Percentiles rank a stretch among this genome's conserved stretches.
phyloP scores from a whole-genome alignment of 2,113 vertebrate species.

The Podiceps cristatus region DNA sequence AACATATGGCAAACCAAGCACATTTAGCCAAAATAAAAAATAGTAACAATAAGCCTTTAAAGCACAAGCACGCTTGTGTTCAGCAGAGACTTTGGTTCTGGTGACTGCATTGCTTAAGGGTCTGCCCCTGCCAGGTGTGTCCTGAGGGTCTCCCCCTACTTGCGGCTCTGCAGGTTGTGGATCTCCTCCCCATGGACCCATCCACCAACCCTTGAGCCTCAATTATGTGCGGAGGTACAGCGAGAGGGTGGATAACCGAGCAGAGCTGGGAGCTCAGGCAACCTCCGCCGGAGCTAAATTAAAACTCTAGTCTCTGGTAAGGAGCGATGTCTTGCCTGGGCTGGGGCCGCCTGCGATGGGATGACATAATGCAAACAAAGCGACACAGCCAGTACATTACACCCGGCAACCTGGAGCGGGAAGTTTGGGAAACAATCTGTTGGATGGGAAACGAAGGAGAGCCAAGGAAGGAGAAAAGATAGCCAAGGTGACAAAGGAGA shows the following conservation, averaged over 20 bases:
- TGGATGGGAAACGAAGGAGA: neutral
- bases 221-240: neutral
- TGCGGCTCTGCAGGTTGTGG: neutral
- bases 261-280: neutral
- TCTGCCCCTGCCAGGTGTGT: neutral
- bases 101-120: neutral
- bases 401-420: neutral
- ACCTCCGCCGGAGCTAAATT: neutral
- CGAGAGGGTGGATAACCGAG: neutral
- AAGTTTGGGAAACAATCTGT: neutral
- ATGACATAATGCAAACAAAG: neutral
- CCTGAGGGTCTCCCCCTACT: neutral
- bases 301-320: neutral
- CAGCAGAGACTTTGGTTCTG: neutral
- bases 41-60: neutral
- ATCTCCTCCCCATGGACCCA: accelerated
- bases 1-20: conserved; percentile 52
- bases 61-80: neutral
- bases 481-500: neutral
- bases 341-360: neutral
- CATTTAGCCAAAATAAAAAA: conserved; percentile 43
- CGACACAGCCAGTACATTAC: neutral
- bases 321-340: neutral
- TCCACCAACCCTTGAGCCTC: accelerated
- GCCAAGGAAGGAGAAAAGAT: neutral